Evolutionary conservation across 2,113 vertebrate species (phyloP).

Genomic region (Macrotus californicus): DNA sequence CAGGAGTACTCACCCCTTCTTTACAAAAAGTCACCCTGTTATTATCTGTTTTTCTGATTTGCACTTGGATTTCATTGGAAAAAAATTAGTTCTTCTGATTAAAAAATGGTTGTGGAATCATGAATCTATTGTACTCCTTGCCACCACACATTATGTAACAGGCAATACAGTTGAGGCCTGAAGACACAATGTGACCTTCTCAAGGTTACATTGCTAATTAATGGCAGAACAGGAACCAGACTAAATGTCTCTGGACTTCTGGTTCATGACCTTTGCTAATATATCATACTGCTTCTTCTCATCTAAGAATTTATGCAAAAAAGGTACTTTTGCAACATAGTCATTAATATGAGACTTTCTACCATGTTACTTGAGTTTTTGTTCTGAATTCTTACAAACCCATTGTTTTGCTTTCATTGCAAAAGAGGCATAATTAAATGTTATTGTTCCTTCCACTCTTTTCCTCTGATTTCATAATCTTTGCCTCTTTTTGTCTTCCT

Average conservation of each 20-base stretch:
- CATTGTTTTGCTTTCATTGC: not conserved
- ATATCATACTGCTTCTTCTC: slow-evolving; percentile 40
- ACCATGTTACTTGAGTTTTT: slow-evolving; percentile 27
- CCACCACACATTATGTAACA: not conserved
- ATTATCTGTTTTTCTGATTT: slow-evolving; percentile 38
- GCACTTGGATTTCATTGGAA: slow-evolving; percentile 13
- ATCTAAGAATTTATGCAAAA: slow-evolving; percentile 51
- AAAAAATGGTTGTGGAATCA: slow-evolving; percentile 36
- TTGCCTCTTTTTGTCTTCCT: not conserved
- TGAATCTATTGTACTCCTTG: not conserved
- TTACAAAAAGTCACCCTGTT: not conserved
- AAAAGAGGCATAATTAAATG: not conserved
- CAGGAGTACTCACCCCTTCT: not conserved
- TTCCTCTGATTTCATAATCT: not conserved
- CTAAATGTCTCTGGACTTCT: slow-evolving; percentile 41
- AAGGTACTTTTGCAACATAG: slow-evolving; percentile 26
- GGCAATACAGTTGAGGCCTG: slow-evolving; percentile 56
- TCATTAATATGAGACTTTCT: slow-evolving; percentile 15
- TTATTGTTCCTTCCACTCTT: not conserved
- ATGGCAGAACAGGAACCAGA: slow-evolving; percentile 43
- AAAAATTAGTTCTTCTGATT: slow-evolving; percentile 18
- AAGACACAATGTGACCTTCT: slow-evolving; percentile 54
- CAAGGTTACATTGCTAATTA: slow-evolving; percentile 64
- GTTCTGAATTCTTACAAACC: slow-evolving; percentile 12
- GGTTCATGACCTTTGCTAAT: slow-evolving; percentile 47